Percentiles rank a stretch among this genome's conserved stretches.
Evolutionary conservation across 1,140 invertebrate genomes (phyloP).

Genomic region (Frieseomelitta varia): DNA sequence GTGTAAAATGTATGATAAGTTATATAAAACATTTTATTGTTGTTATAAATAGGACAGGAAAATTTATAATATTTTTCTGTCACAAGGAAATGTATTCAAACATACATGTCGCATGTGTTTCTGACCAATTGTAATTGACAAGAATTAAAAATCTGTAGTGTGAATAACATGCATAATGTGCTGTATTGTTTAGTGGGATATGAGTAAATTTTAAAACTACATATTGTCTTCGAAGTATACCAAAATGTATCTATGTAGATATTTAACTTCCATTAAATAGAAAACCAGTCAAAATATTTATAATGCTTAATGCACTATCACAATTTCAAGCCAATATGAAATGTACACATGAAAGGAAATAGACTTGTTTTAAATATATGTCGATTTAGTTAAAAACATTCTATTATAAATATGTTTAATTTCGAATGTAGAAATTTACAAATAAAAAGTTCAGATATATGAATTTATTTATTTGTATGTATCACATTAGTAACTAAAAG

Average conservation of each 20-base stretch:
- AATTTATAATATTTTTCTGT: constrained; percentile 14
- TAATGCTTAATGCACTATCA: constrained; percentile 34
- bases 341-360: neutral
- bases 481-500: constrained; percentile 22
- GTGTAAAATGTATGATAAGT: constrained; percentile 22
- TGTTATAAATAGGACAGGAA: constrained; percentile 1
- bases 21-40: neutral
- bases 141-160: neutral
- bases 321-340: constrained; percentile 9
- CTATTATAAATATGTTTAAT: constrained; percentile 20
- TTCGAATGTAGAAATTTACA: constrained; percentile 48
- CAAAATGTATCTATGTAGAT: constrained; percentile 28
- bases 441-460: neutral
- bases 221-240: constrained; percentile 15
- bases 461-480: constrained; percentile 43
- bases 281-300: constrained; percentile 2
- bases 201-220: constrained; percentile 24
- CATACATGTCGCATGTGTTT: neutral
- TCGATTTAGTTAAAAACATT: neutral
- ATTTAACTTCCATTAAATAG: constrained; percentile 30
- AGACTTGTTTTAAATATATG: constrained; percentile 8
- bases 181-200: constrained; percentile 26
- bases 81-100: constrained; percentile 32
- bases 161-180: constrained; percentile 1
- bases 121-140: constrained; percentile 10